These are phyloP conservation scores for Orbicella faveolata DNA, from an alignment of 64 coral and sea anemone species.

Conservation along the genomic window DNA sequence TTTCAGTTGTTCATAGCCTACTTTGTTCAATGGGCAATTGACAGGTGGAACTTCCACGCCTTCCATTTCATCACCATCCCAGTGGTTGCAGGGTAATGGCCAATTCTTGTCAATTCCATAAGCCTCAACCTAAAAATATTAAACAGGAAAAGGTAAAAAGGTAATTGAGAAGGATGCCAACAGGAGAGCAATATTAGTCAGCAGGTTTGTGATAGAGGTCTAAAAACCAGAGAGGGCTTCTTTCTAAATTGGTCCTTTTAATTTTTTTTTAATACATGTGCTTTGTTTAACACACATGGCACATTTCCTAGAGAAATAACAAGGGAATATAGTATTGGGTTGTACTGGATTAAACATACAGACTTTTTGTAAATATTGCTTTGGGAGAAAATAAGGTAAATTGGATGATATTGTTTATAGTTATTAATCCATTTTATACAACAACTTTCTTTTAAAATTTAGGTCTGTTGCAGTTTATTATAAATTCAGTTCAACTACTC, in stretches of 20 bases:
- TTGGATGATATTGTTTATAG: constrained; percentile 23
- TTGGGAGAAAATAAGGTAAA: constrained; percentile 10
- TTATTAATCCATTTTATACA: not conserved
- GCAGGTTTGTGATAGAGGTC: not conserved
- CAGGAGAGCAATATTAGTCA: not conserved
- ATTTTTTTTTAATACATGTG: not conserved
- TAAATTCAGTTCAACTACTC: constrained; percentile 14
- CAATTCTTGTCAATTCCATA: constrained; percentile 84
- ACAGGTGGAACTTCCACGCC: constrained; percentile 40
- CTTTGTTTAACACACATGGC: no score
- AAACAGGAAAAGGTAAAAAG: not conserved
- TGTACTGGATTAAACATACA: not conserved
- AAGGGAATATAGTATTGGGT: not conserved
- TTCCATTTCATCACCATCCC: constrained; percentile 48
- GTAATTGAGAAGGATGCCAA: not conserved
- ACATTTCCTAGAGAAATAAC: no score
- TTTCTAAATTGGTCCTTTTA: constrained; percentile 12
- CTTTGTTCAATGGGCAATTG: constrained; percentile 45
- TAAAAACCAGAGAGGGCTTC: not conserved
- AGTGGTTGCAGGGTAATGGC: constrained; percentile 65
- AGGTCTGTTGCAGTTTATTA: constrained; percentile 16
- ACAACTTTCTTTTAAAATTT: not conserved
- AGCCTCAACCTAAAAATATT: constrained; percentile 19
- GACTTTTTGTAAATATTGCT: constrained; percentile 11
- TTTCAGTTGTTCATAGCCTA: no score